Evolutionary conservation across 2,888 invertebrate species (phyloP), one percentile per base, ranked within the genome.

Genomic region (Xylocampa areola): DNA sequence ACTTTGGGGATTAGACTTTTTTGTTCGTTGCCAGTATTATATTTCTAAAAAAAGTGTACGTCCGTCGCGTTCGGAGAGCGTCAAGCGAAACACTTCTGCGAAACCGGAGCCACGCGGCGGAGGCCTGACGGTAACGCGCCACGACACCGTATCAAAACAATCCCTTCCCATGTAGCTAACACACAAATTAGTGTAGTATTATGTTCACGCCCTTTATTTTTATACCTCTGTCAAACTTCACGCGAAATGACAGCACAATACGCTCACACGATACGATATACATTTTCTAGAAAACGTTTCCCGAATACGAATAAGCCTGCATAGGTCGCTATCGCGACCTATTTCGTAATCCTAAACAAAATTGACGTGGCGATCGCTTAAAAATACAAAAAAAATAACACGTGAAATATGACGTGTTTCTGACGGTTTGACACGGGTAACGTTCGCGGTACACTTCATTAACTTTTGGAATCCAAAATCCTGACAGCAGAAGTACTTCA

Each of bases 371-470:
- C 82, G 84, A 80, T 84, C 79, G 79, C 61, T 80, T 64, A 45
- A 79, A 55, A 37, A 54, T 66, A 66, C 61, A 76, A 86, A 86
- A 84, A n/a, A 85, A 86, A 85, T 86, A 82, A 80, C 79, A 81
- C 77, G 83, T 82, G 79, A 85, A 88, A 86, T 89, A 88, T 92
- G 90, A 91, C 86, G 86, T 91, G 90, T 81, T 87, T 88, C 78
- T 91, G 93, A 91, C 92, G 90, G 87, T 77, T 85, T 92, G 92
- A 92, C 88, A 84, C 76, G 92, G 93, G 93, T 92, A 84, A 89
- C 88, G 86, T 88, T 85, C 75, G 81, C 76, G 80, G 84, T 79
- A 88, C 85, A 88, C 90, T 91, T 92, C 90, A 91, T 92, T 91
- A 90, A 84, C 83, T 89, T 85, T 82, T 80, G 65, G 77, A 83